Evolutionary conservation across 2,888 invertebrate species (phyloP).

Genomic region (Hofmannophila pseudospretella): DNA sequence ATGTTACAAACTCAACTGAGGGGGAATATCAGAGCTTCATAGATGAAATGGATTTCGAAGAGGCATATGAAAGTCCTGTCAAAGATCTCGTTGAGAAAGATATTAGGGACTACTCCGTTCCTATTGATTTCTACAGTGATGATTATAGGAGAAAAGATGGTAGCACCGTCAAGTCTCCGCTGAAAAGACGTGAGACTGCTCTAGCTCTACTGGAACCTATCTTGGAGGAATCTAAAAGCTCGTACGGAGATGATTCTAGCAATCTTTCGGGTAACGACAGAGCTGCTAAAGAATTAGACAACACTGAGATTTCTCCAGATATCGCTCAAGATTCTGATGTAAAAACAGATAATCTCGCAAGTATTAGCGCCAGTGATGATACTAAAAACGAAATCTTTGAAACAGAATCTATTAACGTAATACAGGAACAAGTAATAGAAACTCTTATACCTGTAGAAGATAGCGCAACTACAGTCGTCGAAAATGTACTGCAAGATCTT

Average conservation of each 20-base stretch:
- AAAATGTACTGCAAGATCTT: slow-evolving; percentile 12
- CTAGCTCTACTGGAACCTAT: slow-evolving; percentile 56
- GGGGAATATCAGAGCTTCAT: slow-evolving; percentile 71
- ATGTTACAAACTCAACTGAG: slow-evolving; percentile 41
- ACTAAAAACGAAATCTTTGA: neutral
- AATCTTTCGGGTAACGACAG: slow-evolving; percentile 27
- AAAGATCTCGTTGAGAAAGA: slow-evolving; percentile 66
- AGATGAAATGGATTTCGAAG: slow-evolving; percentile 54
- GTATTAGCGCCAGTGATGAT: slow-evolving; percentile 1
- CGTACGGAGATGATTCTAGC: slow-evolving; percentile 49
- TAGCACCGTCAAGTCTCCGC: slow-evolving; percentile 43
- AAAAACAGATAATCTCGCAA: neutral
- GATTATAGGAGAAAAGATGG: slow-evolving; percentile 45
- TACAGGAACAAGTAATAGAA: neutral
- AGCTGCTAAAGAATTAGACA: slow-evolving; percentile 8
- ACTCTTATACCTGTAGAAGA: too few relatives aligned
- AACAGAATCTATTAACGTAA: neutral
- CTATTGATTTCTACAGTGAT: slow-evolving; percentile 62
- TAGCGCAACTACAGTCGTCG: neutral
- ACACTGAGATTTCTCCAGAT: neutral
- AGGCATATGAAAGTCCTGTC: slow-evolving; percentile 64
- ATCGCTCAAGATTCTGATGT: neutral
- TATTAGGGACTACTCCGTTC: slow-evolving; percentile 68
- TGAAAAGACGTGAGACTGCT: slow-evolving; percentile 30
- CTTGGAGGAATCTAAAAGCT: slow-evolving; percentile 67